These are phyloP conservation scores for Rhipidura dahli DNA, from an alignment of 2,113 vertebrate genomes.

Conservation along the genomic window DNA sequence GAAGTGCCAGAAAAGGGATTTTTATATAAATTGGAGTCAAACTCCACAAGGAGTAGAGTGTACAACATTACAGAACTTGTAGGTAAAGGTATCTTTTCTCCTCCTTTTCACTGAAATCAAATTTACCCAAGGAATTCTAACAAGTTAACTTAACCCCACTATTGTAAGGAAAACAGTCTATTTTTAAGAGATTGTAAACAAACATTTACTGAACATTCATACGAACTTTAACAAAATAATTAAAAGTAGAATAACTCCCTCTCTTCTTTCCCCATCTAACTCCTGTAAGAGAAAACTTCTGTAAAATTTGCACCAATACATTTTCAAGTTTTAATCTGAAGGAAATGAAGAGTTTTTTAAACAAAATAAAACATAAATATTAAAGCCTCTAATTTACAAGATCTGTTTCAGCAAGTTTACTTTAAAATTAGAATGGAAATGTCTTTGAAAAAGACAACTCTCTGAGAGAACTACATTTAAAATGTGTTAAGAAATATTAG, in stretches of 20 bases:
- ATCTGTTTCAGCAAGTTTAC: neutral
- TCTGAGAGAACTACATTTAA: conserved; percentile 25
- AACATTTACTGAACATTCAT: neutral
- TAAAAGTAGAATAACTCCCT: neutral
- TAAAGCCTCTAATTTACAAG: neutral
- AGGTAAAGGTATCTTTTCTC: neutral
- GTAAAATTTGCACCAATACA: neutral
- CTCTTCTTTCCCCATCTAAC: neutral
- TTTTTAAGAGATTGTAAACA: neutral
- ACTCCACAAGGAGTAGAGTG: neutral
- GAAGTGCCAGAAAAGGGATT: neutral
- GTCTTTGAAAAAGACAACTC: conserved; percentile 11
- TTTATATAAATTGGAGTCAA: neutral
- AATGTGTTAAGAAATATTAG: conserved; percentile 87
- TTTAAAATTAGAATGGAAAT: neutral
- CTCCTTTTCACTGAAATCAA: neutral
- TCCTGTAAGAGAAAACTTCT: neutral
- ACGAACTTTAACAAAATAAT: neutral
- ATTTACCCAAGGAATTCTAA: neutral
- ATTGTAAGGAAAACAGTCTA: neutral
- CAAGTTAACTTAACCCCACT: neutral
- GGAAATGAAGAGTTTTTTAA: neutral
- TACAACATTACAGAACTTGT: neutral
- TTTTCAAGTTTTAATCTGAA: neutral
- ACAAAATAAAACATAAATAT: neutral